phyloP scores from a whole-genome alignment of 2,888 invertebrate species.

The Crocallis elinguaria region DNA sequence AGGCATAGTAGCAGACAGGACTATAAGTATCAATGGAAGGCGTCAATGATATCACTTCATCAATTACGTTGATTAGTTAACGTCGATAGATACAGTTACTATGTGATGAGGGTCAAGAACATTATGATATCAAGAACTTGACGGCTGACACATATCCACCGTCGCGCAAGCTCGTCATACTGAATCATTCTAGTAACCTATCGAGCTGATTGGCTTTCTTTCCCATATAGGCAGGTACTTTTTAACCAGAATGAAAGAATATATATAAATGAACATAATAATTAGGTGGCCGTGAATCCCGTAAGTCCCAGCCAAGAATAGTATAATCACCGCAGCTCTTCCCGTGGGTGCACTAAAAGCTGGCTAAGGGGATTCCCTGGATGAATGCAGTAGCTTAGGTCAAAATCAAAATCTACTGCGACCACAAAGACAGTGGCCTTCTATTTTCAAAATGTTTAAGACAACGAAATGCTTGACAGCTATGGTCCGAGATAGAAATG shows the following conservation, averaged over 20 bases:
- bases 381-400: too few relatives aligned
- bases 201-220: constrained; percentile 8
- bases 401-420: too few relatives aligned
- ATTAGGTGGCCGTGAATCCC: too few relatives aligned
- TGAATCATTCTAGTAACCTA: background rate
- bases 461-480: too few relatives aligned
- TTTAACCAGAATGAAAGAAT: background rate
- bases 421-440: too few relatives aligned
- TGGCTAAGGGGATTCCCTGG: too few relatives aligned
- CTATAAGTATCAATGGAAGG: background rate
- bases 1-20: background rate
- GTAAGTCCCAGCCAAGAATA: too few relatives aligned
- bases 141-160: background rate
- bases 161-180: constrained; percentile 2
- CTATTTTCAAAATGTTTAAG: too few relatives aligned
- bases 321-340: too few relatives aligned
- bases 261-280: background rate
- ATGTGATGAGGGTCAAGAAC: constrained; percentile 18
- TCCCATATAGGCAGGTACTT: background rate
- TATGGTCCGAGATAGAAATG: too few relatives aligned
- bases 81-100: constrained; percentile 14
- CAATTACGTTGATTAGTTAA: constrained; percentile 24
- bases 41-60: constrained; percentile 24
- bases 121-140: constrained; percentile 8
- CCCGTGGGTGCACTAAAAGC: too few relatives aligned